Evolutionary conservation across 2,113 vertebrate genomes (phyloP).

Genomic region (Trematomus loennbergii): DNA sequence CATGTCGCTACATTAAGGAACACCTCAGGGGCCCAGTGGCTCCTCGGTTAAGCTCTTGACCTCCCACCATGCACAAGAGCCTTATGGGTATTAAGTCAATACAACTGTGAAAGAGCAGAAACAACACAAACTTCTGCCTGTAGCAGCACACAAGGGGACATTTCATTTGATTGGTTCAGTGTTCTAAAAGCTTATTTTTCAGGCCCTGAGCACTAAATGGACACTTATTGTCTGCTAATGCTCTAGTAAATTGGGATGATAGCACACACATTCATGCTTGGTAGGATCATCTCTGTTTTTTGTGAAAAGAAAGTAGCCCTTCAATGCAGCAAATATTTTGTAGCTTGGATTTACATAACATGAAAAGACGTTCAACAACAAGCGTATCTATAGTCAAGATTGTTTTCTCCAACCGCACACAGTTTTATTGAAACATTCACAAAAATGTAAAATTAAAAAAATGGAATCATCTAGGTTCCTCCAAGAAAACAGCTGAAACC

Average conservation of each 20-base stretch:
- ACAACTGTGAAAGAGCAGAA: not conserved
- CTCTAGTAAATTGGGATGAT: not conserved
- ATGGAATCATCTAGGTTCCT: not conserved
- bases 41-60: not conserved
- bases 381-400: not conserved
- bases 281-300: not conserved
- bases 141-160: not conserved
- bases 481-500: not conserved
- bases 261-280: not conserved
- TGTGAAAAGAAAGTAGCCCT: not conserved
- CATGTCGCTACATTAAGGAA: slow-evolving; percentile 19
- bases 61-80: not conserved
- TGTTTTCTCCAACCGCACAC: not conserved
- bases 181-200: not conserved
- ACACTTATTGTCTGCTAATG: not conserved
- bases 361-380: not conserved
- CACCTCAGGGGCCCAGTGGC: slow-evolving; percentile 5
- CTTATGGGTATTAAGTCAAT: not conserved
- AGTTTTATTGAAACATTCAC: not conserved
- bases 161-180: slow-evolving; percentile 1
- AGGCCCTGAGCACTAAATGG: not conserved
- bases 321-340: not conserved
- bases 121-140: not conserved
- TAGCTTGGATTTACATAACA: not conserved
- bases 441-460: not conserved